phyloP scores from a whole-genome alignment of 2,888 invertebrate genomes.

The Noctua janthina region DNA sequence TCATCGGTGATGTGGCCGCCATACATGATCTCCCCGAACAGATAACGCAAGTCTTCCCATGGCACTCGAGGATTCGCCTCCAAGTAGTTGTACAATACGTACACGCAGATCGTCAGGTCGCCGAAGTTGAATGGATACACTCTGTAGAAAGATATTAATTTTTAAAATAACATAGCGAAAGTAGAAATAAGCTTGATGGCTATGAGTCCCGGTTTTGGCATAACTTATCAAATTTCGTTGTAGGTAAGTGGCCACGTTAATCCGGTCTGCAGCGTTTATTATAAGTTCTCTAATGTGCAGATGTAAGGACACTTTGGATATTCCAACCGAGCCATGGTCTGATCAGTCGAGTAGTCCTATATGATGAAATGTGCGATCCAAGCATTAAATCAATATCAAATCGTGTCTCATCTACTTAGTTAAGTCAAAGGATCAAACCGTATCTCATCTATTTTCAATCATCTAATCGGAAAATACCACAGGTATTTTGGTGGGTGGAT shows the following conservation, averaged over 20 bases:
- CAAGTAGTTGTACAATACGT: slow-evolving; percentile 97
- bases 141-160: slow-evolving; percentile 74
- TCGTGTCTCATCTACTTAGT: too few relatives aligned
- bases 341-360: background rate
- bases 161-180: background rate
- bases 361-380: background rate
- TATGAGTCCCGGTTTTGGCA: background rate
- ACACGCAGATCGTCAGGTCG: slow-evolving; percentile 97
- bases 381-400: background rate
- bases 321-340: background rate
- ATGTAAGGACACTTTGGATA: background rate
- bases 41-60: slow-evolving; percentile 98
- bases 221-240: background rate
- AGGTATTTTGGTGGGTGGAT: too few relatives aligned
- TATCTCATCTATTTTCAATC: too few relatives aligned
- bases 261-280: background rate
- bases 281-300: background rate
- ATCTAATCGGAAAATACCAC: too few relatives aligned
- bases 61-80: slow-evolving; percentile 97
- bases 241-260: background rate
- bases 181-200: background rate
- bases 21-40: slow-evolving; percentile 99
- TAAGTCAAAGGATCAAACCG: too few relatives aligned
- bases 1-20: slow-evolving; percentile 99
- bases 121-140: slow-evolving; percentile 95